Base-by-base conservation (phyloP, 2,888 invertebrate species). In the Sarcophaga variegata region DNA sequence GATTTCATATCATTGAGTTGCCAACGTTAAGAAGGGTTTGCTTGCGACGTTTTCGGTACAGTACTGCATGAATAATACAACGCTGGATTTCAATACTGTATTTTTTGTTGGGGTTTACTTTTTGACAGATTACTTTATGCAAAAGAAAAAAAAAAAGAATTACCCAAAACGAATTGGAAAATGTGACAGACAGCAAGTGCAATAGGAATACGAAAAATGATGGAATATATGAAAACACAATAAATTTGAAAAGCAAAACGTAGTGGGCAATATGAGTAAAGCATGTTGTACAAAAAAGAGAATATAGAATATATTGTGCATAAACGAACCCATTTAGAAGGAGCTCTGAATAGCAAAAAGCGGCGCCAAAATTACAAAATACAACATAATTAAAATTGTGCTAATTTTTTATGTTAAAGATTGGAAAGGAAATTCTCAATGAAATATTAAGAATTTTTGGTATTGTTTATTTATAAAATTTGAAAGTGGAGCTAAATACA, bases 361-460 rank as follows among this genome's bases (percentile, higher is more conserved):
- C 87, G 87, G 87, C 87, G 87, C 87, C 84, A 87, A 87, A 87
- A 82, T 70, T 79, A 59, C 77, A 64, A 76, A 81, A 69, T 60
- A 71, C 1, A 71, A 37, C 27, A 25, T 71, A 22, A 49, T 27
- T n/a, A 49, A 20, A 14, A 14, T 54, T 54, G 17, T 54, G 17
- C 2, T 4, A 20, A 20, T 67, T 45, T 20, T 8, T 66, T 54
- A 54, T 54, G 17, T 54, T 54, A 54, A 17, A 17, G 17, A 45
- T 12, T 66, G 17, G 11, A 8, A 14, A 6, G 8, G 12, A 47
- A 67, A 37, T 66, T 17, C 17, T 12, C 1, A 64, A 27, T 11
- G 37, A 66, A 37, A 54, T 54, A 17, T 54, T 12, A 54, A 54
- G 54, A 54, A 54, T 37, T 37, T 37, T 37, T 8, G 8, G 37